Base-by-base conservation (phyloP, 2,888 invertebrate genomes). In the Gastrophysa polygoni region DNA sequence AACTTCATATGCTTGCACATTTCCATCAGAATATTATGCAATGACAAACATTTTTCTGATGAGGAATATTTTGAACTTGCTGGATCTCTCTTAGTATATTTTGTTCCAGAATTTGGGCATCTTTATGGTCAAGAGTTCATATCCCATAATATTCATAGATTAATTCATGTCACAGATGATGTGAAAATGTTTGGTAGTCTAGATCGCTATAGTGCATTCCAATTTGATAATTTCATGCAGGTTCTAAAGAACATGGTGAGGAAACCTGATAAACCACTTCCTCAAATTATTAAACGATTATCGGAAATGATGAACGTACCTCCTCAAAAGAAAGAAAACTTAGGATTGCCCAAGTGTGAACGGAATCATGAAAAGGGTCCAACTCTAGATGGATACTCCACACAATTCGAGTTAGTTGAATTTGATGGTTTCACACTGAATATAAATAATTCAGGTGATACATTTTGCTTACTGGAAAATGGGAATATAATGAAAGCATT, bases 91-190 rank as follows among this genome's bases (percentile, higher is more conserved):
- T 47, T n/a, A n/a, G n/a, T n/a, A n/a, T n/a, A n/a, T n/a, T n/a
- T n/a, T n/a, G n/a, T n/a, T n/a, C n/a, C n/a, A n/a, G n/a, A n/a
- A n/a, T 70, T 66, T 59, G 59, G 48, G 18, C 51, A 55, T 46
- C 38, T 69, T 47, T 67, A 66, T 60, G 64, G 62, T 20, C 29
- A 34, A 44, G 61, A 71, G 46, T 62, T 61, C 34, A 59, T 68
- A n/a, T 64, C 68, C 17, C 63, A 71, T 60, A 69, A 69, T 59
- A 62, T 71, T 20, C 70, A 71, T 57, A 60, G 57, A n/a, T n/a
- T n/a, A n/a, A n/a, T n/a, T n/a, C n/a, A 57, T 57, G 7, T 70
- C 24, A 43, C 55, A 32, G 50, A 67, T 34, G 64, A 64, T 63
- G 61, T 67, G 10, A 51, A 59, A 34, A 57, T 46, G 17, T 34